phyloP scores from a whole-genome alignment of 2,797 vertebrate genomes.

The Geotrypetes seraphini region DNA sequence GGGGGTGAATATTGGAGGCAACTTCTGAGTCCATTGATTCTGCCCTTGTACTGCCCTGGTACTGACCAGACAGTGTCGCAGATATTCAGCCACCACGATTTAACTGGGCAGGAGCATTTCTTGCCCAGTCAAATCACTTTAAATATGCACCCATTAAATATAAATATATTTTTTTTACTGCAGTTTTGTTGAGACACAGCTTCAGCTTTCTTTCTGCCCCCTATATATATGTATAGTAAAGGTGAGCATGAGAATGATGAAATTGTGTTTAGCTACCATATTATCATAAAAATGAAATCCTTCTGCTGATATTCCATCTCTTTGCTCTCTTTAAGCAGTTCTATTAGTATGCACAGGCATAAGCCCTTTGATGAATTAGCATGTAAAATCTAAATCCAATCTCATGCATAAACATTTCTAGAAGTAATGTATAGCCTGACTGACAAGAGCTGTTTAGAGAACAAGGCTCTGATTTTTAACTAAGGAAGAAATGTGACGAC shows the following conservation, averaged over 20 bases:
- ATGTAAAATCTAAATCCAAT: not conserved
- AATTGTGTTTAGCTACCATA: accelerated
- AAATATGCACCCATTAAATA: too few relatives aligned
- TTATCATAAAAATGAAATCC: accelerated
- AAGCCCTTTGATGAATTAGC: accelerated
- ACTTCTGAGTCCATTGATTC: too few relatives aligned
- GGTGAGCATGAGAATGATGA: not conserved
- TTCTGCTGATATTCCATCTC: accelerated
- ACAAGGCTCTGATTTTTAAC: accelerated
- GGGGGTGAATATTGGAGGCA: too few relatives aligned
- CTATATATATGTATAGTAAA: too few relatives aligned
- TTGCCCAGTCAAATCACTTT: too few relatives aligned
- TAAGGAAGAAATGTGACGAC: not conserved
- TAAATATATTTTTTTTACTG: too few relatives aligned
- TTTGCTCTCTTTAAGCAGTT: accelerated
- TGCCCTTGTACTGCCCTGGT: too few relatives aligned
- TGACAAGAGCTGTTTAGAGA: not conserved
- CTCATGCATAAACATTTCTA: accelerated
- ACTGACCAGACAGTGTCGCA: too few relatives aligned
- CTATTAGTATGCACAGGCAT: accelerated
- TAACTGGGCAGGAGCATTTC: too few relatives aligned
- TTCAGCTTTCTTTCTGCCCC: too few relatives aligned
- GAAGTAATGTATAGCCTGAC: accelerated
- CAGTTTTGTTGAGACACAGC: too few relatives aligned
- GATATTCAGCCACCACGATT: too few relatives aligned